Evolutionary conservation across 92 coral and sea anemone species (phyloP).

Genomic region (Epizoanthus ramosus): DNA sequence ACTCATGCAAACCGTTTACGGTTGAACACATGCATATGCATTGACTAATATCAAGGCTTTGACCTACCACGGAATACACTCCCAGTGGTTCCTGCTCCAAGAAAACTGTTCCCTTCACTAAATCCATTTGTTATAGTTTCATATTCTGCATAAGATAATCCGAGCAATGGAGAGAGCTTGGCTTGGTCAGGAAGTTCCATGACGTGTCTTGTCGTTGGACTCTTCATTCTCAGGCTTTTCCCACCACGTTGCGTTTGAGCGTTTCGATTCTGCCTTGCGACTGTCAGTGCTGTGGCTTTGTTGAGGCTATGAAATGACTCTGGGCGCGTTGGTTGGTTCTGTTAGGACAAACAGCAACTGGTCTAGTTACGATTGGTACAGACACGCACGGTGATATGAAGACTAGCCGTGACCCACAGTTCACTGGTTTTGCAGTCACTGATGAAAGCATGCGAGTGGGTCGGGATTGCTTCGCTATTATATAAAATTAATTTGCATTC

Average conservation of each 20-base stretch:
- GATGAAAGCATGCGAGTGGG: not conserved
- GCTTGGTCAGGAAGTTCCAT: not conserved
- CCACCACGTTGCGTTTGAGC: not conserved
- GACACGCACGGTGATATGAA: not conserved
- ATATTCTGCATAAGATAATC: slow-evolving; percentile 14
- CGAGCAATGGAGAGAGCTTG: slow-evolving; percentile 15
- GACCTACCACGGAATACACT: slow-evolving; percentile 9
- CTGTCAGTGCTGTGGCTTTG: slow-evolving; percentile 2
- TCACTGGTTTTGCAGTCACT: not conserved
- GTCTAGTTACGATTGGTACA: not conserved
- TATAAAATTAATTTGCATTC: not conserved
- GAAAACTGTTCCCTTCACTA: slow-evolving; percentile 14
- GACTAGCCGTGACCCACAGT: not conserved
- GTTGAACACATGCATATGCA: no score
- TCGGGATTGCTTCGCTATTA: not conserved
- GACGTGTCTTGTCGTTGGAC: not conserved
- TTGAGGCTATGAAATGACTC: not conserved
- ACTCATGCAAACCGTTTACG: no score
- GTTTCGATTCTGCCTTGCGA: slow-evolving; percentile 4
- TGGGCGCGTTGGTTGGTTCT: not conserved
- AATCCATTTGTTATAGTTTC: slow-evolving; percentile 21
- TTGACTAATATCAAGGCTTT: no score
- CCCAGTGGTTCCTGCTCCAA: slow-evolving; percentile 21
- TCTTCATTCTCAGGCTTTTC: not conserved
- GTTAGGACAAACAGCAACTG: not conserved